Base-by-base conservation (phyloP, 2,888 invertebrate species). In the Aplocera efformata region DNA sequence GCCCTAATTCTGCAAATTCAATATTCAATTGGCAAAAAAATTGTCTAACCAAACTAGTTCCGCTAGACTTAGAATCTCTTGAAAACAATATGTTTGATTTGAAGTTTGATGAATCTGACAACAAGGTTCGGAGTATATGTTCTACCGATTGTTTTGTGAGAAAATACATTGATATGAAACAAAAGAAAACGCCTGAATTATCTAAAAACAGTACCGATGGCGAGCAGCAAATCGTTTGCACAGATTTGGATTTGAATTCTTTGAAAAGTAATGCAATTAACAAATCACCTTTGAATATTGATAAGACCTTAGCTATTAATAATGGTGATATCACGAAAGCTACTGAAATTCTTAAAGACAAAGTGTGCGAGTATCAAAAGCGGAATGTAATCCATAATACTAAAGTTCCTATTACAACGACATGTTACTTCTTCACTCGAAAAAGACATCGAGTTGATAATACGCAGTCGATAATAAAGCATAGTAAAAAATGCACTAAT, bases 401-500 rank as follows among this genome's bases (percentile, higher is more conserved):
- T 34, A 35, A 36, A 36, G 22, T 45, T 7, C 58, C 64, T 38
- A 53, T 64, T 0, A 59, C 67, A 1, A 50, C 67, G 0, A 53
- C 73, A 0, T 71, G 64, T 38, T 78, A 61, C 44, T 72, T 79
- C 40, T 70, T 76, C 42, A 45, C 62, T 0, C 65, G 53, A 10
- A 73, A 59, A 36, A 70, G 60, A 40, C 35, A 40, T 7, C 32
- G 33, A 32, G 0, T 28, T 11, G 28, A 11, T 3, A 13, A 30
- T 26, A 10, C 26, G 1, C 31, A 50, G 9, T 61, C 64, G 0
- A 10, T 27, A 1, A 75, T 85, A 69, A 75, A 54, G 29, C 70
- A 56, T 32, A 84, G 84, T 41, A 78, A 56, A 17, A 86, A 86
- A 40, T 83, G 73, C 0, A 85, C 84, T 0, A 84, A 86, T 50